These are phyloP conservation scores for Meteorus colon DNA, from an alignment of 2,888 invertebrate species.

Conservation along the genomic window DNA sequence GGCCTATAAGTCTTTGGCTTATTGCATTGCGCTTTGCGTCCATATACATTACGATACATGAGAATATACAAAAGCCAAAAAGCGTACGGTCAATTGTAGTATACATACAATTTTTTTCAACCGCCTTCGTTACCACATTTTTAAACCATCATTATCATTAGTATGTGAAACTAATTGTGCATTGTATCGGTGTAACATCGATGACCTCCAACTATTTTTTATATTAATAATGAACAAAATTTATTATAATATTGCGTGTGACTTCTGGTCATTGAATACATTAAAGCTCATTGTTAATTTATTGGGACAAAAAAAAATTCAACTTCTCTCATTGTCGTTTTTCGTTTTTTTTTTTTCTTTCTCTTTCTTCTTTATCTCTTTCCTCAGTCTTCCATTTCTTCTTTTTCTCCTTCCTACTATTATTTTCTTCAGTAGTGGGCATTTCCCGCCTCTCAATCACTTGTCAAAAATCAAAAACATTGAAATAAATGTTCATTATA, in stretches of 20 bases:
- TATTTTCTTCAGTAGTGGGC: not conserved
- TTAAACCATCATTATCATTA: not conserved
- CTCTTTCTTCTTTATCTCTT: not conserved
- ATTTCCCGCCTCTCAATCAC: conserved; percentile 3
- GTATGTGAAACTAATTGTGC: too few relatives aligned
- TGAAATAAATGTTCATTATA: too few relatives aligned
- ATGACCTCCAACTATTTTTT: conserved; percentile 13
- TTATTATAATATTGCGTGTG: not conserved
- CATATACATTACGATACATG: conserved; percentile 40
- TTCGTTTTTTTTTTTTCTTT: not conserved
- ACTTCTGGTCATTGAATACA: conserved; percentile 5
- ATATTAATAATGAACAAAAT: not conserved
- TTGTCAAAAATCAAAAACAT: not conserved
- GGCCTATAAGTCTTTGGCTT: conserved; percentile 51
- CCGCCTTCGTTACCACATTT: not conserved
- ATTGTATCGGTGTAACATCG: not conserved
- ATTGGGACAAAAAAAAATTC: not conserved
- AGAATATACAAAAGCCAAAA: not conserved
- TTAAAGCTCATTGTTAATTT: not conserved
- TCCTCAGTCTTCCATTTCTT: not conserved
- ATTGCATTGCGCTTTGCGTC: conserved; percentile 52
- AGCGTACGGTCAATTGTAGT: conserved; percentile 24
- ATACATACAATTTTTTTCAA: not conserved
- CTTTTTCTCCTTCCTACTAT: not conserved
- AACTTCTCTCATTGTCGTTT: too few relatives aligned